Evolutionary conservation across 1,140 invertebrate species (phyloP).

Genomic region (Choristoneura fumiferana): DNA sequence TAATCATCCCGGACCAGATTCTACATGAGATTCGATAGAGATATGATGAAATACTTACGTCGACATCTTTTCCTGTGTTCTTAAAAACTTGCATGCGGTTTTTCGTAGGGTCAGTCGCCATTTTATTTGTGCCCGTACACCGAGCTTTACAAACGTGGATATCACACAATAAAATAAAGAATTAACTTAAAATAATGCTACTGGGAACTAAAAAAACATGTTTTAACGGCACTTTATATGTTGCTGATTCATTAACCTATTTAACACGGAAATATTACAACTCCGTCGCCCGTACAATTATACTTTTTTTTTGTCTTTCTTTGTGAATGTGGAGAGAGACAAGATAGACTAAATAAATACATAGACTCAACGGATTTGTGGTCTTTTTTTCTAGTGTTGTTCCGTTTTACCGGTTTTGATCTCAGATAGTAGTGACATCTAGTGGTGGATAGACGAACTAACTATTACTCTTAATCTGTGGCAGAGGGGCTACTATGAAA

Average conservation of each 20-base stretch:
- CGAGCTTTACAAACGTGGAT: conserved; percentile 45
- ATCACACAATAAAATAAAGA: conserved; percentile 70
- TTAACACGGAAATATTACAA: conserved; percentile 67
- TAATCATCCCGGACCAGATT: background rate
- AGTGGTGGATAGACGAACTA: no score
- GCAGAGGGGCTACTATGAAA: no score
- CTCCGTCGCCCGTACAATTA: conserved; percentile 54
- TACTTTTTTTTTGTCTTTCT: conserved; percentile 45
- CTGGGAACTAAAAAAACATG: conserved; percentile 69
- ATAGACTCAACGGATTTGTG: conserved; percentile 11
- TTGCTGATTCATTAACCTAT: conserved; percentile 71
- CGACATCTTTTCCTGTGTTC: conserved; percentile 98
- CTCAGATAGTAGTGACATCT: background rate
- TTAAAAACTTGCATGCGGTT: conserved; percentile 95
- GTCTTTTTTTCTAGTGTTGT: background rate
- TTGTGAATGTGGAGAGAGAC: conserved; percentile 6
- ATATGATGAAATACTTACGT: conserved; percentile 84
- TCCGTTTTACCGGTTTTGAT: background rate
- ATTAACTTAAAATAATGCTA: conserved; percentile 62
- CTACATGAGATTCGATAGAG: background rate
- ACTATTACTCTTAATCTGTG: no score
- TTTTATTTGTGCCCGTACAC: conserved; percentile 79
- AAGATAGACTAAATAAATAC: conserved; percentile 10
- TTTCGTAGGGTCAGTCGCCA: conserved; percentile 88
- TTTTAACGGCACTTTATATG: conserved; percentile 59